Evolutionary conservation across 2,888 invertebrate species (phyloP).

Genomic region (Brenthis hecate): DNA sequence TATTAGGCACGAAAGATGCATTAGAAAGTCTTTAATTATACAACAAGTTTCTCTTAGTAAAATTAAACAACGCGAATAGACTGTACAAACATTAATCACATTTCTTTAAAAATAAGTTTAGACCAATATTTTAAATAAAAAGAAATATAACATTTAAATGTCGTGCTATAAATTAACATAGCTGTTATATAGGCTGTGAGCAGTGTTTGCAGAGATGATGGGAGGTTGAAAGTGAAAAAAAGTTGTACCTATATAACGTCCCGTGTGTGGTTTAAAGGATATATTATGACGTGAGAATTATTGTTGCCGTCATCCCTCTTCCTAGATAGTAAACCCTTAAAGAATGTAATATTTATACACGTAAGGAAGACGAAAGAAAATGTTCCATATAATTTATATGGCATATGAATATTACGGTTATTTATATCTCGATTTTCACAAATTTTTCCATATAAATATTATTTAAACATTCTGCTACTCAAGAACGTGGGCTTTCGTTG

Average conservation of each 20-base stretch:
- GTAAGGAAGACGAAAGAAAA: not conserved
- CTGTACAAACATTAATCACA: too few species aligned
- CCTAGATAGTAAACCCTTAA: slow-evolving; percentile 1
- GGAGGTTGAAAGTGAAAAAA: slow-evolving; percentile 22
- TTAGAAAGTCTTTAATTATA: not conserved
- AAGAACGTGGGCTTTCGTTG: too few species aligned
- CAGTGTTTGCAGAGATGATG: slow-evolving; percentile 10
- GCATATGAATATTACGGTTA: not conserved
- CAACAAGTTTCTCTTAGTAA: too few species aligned
- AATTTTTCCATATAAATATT: too few species aligned
- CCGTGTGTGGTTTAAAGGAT: slow-evolving; percentile 6
- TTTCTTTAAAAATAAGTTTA: too few species aligned
- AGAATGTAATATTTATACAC: slow-evolving; percentile 12
- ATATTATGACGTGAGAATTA: slow-evolving; percentile 20
- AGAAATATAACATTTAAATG: not conserved
- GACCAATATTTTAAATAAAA: too few species aligned
- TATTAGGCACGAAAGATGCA: not conserved
- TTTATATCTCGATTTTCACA: too few species aligned
- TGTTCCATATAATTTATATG: not conserved
- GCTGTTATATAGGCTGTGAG: slow-evolving; percentile 7
- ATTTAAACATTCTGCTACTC: not conserved
- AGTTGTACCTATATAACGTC: not conserved
- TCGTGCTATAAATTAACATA: not conserved
- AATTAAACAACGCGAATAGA: too few species aligned
- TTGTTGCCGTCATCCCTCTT: slow-evolving; percentile 6